Conservation (phyloP, 2,888 invertebrate genomes). For the Orchesella flavescens region DNA sequence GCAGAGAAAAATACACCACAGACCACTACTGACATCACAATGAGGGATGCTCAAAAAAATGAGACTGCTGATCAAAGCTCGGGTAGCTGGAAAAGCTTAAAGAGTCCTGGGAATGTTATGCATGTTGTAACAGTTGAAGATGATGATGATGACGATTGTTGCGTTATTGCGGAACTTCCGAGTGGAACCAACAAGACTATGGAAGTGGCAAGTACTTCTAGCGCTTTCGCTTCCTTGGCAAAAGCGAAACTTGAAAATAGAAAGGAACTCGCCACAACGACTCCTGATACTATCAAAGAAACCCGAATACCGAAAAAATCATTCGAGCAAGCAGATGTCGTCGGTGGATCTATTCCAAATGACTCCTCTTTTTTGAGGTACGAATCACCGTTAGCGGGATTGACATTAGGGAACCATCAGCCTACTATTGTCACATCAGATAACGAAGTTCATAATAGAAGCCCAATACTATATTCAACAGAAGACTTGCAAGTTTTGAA, state of each 20-base stretch:
- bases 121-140: not conserved
- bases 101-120: not conserved
- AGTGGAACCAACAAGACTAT: not conserved
- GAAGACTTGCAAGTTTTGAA: no score
- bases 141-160: slow-evolving; percentile 35
- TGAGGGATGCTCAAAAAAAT: not conserved
- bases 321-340: not conserved
- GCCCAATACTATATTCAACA: no score
- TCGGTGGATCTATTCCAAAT: not conserved
- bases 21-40: not conserved
- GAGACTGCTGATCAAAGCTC: not conserved
- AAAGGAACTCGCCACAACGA: not conserved
- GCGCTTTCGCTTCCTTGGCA: not conserved
- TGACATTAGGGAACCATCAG: no score
- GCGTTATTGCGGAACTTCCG: slow-evolving; percentile 14
- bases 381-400: not conserved
- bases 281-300: not conserved
- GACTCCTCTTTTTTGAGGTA: not conserved
- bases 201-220: not conserved
- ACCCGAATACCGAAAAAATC: not conserved
- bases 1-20: not conserved
- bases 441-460: no score
- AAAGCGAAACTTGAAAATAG: not conserved
- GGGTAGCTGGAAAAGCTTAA: not conserved
- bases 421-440: no score